These are phyloP conservation scores for Chaitophorus viminalis DNA, from an alignment of 2,888 invertebrate genomes.

Conservation along the genomic window DNA sequence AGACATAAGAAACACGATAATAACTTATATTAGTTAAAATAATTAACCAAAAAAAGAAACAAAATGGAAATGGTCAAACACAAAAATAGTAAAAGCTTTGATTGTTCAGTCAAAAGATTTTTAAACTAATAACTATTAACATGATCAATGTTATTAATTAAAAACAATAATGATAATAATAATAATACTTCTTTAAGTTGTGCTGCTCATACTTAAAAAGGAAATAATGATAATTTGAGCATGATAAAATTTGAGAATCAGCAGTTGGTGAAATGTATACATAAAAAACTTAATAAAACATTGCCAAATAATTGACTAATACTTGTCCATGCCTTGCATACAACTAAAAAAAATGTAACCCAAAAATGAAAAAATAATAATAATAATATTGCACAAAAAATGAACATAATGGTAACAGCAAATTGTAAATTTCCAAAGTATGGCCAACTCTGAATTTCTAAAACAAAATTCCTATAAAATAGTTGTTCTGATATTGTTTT, in stretches of 20 bases:
- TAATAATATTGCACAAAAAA: background rate
- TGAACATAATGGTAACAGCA: constrained; percentile 11
- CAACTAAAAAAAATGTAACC: background rate
- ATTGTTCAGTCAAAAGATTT: constrained; percentile 47
- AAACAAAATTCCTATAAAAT: constrained; percentile 5
- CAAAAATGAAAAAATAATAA: background rate
- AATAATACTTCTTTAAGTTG: background rate
- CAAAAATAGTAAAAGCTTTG: constrained; percentile 34
- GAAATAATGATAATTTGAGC: constrained; percentile 36
- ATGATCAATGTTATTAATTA: background rate
- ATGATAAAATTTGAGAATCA: constrained; percentile 23
- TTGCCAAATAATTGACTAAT: constrained; percentile 37
- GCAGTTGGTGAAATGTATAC: constrained; percentile 40
- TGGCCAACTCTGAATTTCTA: background rate
- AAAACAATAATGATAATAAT: constrained; percentile 23
- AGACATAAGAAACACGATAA: background rate
- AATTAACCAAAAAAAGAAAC: background rate
- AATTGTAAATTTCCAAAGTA: constrained; percentile 19
- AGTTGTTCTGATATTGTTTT: background rate
- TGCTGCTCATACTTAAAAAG: constrained; percentile 10
- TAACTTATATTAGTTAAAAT: background rate
- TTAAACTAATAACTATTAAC: constrained; percentile 14
- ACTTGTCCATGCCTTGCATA: background rate
- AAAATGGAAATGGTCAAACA: background rate
- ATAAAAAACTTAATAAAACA: constrained; percentile 48